Evolutionary conservation across 2,113 vertebrate species (phyloP), one percentile per base, ranked within the genome.

Genomic region (Ctenodactylus gundi): DNA sequence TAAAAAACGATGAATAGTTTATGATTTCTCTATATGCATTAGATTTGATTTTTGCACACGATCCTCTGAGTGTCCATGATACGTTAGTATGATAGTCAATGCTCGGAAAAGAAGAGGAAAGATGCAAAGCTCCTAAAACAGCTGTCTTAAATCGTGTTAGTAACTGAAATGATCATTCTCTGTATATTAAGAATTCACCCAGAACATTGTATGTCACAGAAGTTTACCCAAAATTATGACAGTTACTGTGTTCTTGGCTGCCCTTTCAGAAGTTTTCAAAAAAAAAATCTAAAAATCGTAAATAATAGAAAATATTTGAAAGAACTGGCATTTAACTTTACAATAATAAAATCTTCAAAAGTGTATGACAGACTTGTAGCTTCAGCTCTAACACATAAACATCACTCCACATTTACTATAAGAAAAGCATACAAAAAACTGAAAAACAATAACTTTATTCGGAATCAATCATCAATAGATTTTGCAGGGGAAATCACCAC

Each of bases 251-350:
- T 60, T 88, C 55, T 60, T 53, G 39, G 65, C 39, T 6, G 2
- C 14, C 46, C 41, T 81, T 88, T 55, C 58, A 57, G 58, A 58
- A 1, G 64, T 82, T 83, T 88, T 17, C 92, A 95, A 92, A 36
- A 31, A 80, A 1, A 92, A 36, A 31, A 80, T 0, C 3, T 46
- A 23, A 87, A 75, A 94, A 88, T 70, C 41, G 77, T 72, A 41
- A 85, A 67, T 93, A 57, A 83, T 41, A 25, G 89, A 77, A 73
- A 49, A 46, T 44, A 64, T n/a, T 41, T 93, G n/a, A 85, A 90
- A 86, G 57, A 82, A 64, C 12, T 93, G 58, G 29, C 23, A 73
- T 91, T 93, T 77, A 80, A 31, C n/a, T 9, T 57, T 41, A 72
- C 31, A 65, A 92, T 25, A 36, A 49, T 72, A 76, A 36, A 83